A percentile compares a stretch with the other conserved stretches of the same genome.
Conservation (phyloP, 2,888 invertebrate species). For the Hesperia comma region DNA sequence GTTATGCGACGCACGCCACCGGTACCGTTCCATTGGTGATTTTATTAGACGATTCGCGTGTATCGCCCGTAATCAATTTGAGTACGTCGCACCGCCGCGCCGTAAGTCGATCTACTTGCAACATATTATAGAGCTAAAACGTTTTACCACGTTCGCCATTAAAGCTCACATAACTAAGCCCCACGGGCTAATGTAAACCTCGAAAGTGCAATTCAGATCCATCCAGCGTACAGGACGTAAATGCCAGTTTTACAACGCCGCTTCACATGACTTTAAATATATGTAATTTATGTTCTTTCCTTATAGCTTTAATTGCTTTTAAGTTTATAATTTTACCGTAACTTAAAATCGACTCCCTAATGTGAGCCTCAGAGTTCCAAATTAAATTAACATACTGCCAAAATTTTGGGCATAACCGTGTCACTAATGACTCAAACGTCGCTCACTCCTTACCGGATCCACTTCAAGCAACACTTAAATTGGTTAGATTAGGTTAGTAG, state of each 20-base stretch:
- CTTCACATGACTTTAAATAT: slow-evolving; percentile 14
- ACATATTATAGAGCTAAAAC: slow-evolving; percentile 68
- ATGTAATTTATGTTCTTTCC: slow-evolving; percentile 25
- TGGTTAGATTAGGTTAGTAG: slow-evolving; percentile 34
- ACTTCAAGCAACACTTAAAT: slow-evolving; percentile 38
- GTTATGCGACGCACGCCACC: slow-evolving; percentile 81
- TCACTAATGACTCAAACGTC: slow-evolving; percentile 64
- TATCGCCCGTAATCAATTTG: slow-evolving; percentile 79
- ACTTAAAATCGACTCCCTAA: slow-evolving; percentile 21
- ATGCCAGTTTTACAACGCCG: slow-evolving; percentile 29
- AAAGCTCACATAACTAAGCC: slow-evolving; percentile 52
- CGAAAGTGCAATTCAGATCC: slow-evolving; percentile 31
- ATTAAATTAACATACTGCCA: slow-evolving; percentile 56
- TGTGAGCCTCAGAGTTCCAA: slow-evolving; percentile 53
- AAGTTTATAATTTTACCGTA: slow-evolving; percentile 14
- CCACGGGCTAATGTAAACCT: slow-evolving; percentile 33
- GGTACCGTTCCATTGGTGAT: slow-evolving; percentile 81
- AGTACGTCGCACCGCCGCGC: slow-evolving; percentile 64
- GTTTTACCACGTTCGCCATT: slow-evolving; percentile 60
- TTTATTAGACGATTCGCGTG: slow-evolving; percentile 82
- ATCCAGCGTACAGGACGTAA: slow-evolving; percentile 29
- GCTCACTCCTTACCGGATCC: slow-evolving; percentile 58
- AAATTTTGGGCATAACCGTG: slow-evolving; percentile 65
- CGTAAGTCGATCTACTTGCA: slow-evolving; percentile 70
- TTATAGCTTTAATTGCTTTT: slow-evolving; percentile 20